A percentile compares a stretch with the other conserved stretches of the same genome.
phyloP scores from a whole-genome alignment of 2,888 invertebrate species.

The Sarcophaga rosellei region DNA sequence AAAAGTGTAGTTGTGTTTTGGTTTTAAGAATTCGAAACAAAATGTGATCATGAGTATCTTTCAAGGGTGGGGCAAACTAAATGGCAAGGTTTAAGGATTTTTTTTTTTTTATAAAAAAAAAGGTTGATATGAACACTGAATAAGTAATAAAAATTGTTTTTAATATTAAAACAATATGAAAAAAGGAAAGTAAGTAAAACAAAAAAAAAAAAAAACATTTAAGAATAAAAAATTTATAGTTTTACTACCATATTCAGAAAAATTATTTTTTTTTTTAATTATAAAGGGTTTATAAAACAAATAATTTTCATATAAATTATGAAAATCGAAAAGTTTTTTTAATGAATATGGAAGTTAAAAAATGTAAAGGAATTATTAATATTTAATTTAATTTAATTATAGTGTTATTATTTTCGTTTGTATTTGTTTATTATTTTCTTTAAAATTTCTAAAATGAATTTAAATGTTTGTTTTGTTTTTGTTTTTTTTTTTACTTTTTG shows the following conservation, averaged over 20 bases:
- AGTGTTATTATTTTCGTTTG: not conserved
- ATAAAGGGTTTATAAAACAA: too few relatives aligned
- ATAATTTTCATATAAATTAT: too few relatives aligned
- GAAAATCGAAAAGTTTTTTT: too few relatives aligned
- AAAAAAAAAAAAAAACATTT: not conserved
- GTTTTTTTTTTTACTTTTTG: conserved; percentile 63
- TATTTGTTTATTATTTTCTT: not conserved
- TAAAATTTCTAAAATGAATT: conserved; percentile 36
- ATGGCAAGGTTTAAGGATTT: conserved; percentile 56
- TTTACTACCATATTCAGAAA: too few relatives aligned
- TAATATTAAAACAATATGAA: too few relatives aligned
- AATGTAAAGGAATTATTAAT: not conserved
- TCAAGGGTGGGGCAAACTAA: not conserved
- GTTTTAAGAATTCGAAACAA: not conserved
- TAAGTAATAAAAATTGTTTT: too few relatives aligned
- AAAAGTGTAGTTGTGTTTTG: not conserved
- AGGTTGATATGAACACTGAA: conserved; percentile 37
- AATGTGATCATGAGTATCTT: conserved; percentile 42
- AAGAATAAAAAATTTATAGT: too few relatives aligned
- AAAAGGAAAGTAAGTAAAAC: not conserved
- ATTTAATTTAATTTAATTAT: not conserved
- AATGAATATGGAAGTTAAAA: not conserved
- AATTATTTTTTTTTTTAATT: too few relatives aligned
- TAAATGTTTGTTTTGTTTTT: conserved; percentile 37
- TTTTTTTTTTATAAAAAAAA: conserved; percentile 33